Evolutionary conservation across 2,113 vertebrate species (phyloP).

Genomic region (Alosa alosa): DNA sequence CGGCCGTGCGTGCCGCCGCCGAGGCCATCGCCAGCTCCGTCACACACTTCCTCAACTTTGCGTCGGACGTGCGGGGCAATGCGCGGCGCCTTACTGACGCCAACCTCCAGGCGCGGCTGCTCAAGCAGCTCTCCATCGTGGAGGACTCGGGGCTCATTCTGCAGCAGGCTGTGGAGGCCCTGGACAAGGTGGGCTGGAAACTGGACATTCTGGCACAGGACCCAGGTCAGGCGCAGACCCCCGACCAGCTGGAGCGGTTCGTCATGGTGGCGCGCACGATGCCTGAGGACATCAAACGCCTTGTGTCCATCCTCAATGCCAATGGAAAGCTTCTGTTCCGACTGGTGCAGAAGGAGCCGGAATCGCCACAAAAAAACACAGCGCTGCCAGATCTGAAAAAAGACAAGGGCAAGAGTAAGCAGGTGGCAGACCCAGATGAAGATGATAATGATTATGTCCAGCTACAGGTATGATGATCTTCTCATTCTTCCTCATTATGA

Average conservation of each 20-base stretch:
- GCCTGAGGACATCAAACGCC: slow-evolving; percentile 87
- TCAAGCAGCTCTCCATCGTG: slow-evolving; percentile 81
- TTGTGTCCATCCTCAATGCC: slow-evolving; percentile 88
- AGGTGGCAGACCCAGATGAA: slow-evolving; percentile 35
- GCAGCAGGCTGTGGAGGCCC: slow-evolving; percentile 71
- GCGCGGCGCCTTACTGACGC: slow-evolving; percentile 69
- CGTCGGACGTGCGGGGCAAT: slow-evolving; percentile 69
- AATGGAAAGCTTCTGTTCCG: slow-evolving; percentile 90
- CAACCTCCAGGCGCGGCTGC: slow-evolving; percentile 81
- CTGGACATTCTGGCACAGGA: slow-evolving; percentile 75
- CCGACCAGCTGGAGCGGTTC: slow-evolving; percentile 87
- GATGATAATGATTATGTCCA: slow-evolving; percentile 78
- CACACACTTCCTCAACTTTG: slow-evolving; percentile 80
- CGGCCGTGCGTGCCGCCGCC: slow-evolving; percentile 74
- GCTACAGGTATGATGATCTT: slow-evolving; percentile 64
- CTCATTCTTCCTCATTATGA: not conserved
- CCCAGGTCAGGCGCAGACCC: slow-evolving; percentile 64
- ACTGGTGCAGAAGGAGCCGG: slow-evolving; percentile 58
- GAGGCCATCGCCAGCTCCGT: slow-evolving; percentile 72
- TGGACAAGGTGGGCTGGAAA: slow-evolving; percentile 78
- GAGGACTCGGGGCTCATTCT: slow-evolving; percentile 80
- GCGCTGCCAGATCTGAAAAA: slow-evolving; percentile 37
- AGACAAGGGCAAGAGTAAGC: slow-evolving; percentile 25
- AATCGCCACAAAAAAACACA: slow-evolving; percentile 25
- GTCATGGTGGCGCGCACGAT: slow-evolving; percentile 86